Percentiles rank a stretch among this genome's conserved stretches.
Evolutionary conservation across 37 sponge, comb jelly and placozoan species (phyloP).

Genomic region (Diacarnus erythraeanus): DNA sequence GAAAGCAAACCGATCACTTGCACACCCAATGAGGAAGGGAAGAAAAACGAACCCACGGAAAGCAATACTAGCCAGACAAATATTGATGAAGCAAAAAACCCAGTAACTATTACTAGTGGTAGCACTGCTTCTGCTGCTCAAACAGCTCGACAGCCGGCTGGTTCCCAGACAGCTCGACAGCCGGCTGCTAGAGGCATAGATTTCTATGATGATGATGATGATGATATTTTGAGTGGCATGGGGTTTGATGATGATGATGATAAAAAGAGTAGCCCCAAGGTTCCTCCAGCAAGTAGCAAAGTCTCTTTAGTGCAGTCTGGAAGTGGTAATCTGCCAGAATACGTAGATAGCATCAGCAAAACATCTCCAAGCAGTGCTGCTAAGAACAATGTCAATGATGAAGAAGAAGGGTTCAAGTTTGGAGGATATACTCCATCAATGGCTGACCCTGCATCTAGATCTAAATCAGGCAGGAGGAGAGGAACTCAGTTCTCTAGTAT

Average conservation of each 20-base stretch:
- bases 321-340: too few species aligned
- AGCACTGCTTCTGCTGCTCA: neutral
- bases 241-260: slow-evolving; percentile 7
- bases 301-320: too few species aligned
- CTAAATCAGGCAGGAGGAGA: slow-evolving; percentile 14
- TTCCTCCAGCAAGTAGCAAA: too few species aligned
- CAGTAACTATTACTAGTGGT: neutral
- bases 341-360: too few species aligned
- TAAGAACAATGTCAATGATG: too few species aligned
- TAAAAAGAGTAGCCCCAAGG: neutral
- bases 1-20: slow-evolving; percentile 38
- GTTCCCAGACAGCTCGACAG: too few species aligned
- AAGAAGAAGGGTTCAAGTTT: slow-evolving; percentile 49
- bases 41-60: too few species aligned
- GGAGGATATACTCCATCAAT: slow-evolving; percentile 61
- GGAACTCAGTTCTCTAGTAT: neutral
- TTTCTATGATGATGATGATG: slow-evolving; percentile 47
- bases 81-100: too few species aligned
- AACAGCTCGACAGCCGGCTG: too few species aligned
- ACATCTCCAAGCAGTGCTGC: too few species aligned
- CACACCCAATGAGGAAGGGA: too few species aligned
- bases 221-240: slow-evolving; percentile 56
- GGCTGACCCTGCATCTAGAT: neutral
- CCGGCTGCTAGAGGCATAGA: neutral
- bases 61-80: too few species aligned